phyloP scores from a whole-genome alignment of 1,140 invertebrate genomes.

The Palaemon carinicauda region DNA sequence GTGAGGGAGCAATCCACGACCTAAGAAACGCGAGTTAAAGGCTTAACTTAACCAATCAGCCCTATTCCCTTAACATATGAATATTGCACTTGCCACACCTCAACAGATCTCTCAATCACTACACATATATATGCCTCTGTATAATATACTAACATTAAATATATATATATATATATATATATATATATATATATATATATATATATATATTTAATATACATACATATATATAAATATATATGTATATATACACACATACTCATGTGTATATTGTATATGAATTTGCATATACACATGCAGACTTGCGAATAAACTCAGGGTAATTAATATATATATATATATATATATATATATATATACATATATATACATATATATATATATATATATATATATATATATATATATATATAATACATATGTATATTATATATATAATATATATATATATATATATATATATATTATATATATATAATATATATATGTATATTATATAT shows the following conservation, averaged over 20 bases:
- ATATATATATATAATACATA: not conserved
- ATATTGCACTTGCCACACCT: too few species aligned
- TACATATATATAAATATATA: not conserved
- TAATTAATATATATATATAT: not conserved
- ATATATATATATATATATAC: not conserved
- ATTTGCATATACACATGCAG: not conserved
- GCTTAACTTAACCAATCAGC: too few species aligned
- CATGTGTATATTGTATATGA: not conserved
- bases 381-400: not conserved
- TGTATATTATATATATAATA: not conserved
- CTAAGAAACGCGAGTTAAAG: too few species aligned
- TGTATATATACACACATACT: not conserved
- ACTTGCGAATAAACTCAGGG: not conserved
- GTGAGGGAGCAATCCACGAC: too few species aligned
- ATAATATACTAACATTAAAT: not conserved
- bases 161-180: not conserved
- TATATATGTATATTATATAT: too few species aligned
- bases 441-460: too few species aligned
- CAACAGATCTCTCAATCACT: too few species aligned
- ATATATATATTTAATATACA: not conserved
- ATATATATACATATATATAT: not conserved
- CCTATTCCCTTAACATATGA: too few species aligned
- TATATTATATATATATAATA: too few species aligned
- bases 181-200: slow-evolving; percentile 2
- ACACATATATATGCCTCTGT: too few species aligned